Conservation (phyloP, 2,888 invertebrate species). For the Drosophila pegasa region DNA sequence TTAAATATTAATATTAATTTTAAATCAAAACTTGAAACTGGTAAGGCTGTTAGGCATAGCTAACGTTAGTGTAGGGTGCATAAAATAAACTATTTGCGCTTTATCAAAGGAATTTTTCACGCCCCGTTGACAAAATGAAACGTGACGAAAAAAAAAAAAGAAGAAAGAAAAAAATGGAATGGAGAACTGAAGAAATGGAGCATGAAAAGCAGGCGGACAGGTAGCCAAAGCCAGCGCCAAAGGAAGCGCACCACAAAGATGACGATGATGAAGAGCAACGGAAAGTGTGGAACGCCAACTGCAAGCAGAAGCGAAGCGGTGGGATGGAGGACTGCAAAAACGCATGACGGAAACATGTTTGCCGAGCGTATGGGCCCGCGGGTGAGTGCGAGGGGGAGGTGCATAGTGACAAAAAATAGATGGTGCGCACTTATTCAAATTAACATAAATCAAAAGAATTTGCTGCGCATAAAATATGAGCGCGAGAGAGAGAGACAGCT, state of each 20-base stretch:
- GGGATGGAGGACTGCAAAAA: slow-evolving; percentile 28
- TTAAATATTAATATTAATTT: not conserved
- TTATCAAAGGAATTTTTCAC: slow-evolving; percentile 70
- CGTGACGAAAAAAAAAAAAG: slow-evolving; percentile 42
- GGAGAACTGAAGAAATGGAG: slow-evolving; percentile 42
- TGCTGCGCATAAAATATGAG: slow-evolving; percentile 65
- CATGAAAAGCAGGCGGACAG: slow-evolving; percentile 36
- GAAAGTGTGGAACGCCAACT: slow-evolving; percentile 35
- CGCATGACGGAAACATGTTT: slow-evolving; percentile 53
- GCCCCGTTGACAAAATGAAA: slow-evolving; percentile 63
- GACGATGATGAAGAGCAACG: slow-evolving; percentile 58
- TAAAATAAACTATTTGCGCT: slow-evolving; percentile 72
- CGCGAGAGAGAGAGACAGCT: slow-evolving; percentile 2
- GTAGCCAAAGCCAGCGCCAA: slow-evolving; percentile 48
- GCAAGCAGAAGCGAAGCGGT: slow-evolving; percentile 21
- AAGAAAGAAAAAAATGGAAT: slow-evolving; percentile 22
- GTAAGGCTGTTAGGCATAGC: slow-evolving; percentile 5
- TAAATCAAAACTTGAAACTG: not conserved
- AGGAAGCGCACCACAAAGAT: slow-evolving; percentile 53
- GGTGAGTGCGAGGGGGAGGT: not conserved
- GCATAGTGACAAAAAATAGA: slow-evolving; percentile 53
- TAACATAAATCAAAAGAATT: slow-evolving; percentile 82
- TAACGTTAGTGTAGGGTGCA: slow-evolving; percentile 31
- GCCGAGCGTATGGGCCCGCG: slow-evolving; percentile 35
- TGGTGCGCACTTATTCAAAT: slow-evolving; percentile 78